A percentile compares a stretch with the other conserved stretches of the same genome.
phyloP scores from a whole-genome alignment of 2,113 vertebrate genomes.

The Mus spicilegus region DNA sequence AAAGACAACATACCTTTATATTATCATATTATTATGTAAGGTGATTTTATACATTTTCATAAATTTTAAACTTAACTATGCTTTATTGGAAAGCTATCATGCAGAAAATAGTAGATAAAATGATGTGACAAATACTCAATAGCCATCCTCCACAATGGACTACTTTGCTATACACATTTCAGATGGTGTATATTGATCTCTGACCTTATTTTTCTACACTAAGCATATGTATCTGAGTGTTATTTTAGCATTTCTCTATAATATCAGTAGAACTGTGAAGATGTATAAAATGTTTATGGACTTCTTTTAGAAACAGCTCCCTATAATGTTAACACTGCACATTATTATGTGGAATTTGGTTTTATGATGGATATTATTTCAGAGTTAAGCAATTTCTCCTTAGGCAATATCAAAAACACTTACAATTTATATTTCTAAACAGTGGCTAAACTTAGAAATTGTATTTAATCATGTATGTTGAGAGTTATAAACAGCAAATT shows the following conservation, averaged over 20 bases:
- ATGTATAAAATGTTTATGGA: neutral
- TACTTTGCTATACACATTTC: neutral
- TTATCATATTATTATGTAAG: neutral
- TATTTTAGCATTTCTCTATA: constrained; percentile 1
- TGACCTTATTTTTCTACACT: constrained; percentile 34
- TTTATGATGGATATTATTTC: constrained; percentile 56
- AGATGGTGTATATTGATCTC: neutral
- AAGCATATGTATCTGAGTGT: neutral
- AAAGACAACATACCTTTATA: neutral
- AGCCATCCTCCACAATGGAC: neutral
- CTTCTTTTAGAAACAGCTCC: neutral
- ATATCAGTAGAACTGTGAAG: neutral
- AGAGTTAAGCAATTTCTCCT: constrained; percentile 45
- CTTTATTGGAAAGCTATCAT: neutral
- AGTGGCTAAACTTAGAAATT: constrained; percentile 7
- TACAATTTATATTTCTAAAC: constrained; percentile 51
- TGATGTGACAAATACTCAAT: neutral
- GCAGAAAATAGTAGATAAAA: neutral
- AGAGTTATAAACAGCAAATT: constrained; percentile 35
- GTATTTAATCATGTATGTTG: constrained; percentile 53
- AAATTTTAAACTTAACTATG: neutral
- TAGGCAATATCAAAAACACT: constrained; percentile 61
- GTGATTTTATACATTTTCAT: neutral
- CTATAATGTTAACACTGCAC: constrained; percentile 6
- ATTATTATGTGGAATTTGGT: neutral